Evolutionary conservation across 2,113 vertebrate species (phyloP).

Genomic region (Pterophyllum scalare): DNA sequence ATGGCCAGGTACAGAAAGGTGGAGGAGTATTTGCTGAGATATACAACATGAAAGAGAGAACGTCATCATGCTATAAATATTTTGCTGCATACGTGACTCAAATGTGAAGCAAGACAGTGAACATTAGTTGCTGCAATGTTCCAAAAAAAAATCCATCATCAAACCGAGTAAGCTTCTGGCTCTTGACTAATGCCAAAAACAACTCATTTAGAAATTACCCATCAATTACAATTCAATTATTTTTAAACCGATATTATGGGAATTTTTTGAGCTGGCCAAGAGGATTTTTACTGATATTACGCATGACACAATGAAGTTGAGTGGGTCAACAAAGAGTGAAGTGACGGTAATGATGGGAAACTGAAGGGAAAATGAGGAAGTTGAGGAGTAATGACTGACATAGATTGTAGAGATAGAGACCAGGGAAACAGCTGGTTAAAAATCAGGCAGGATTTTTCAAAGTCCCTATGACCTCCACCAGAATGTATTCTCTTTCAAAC

Average conservation of each 20-base stretch:
- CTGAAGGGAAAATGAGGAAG: slow-evolving; percentile 30
- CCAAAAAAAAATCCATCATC: slow-evolving; percentile 11
- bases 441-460: neutral
- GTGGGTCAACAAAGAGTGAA: neutral
- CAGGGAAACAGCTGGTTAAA: neutral
- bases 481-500: neutral
- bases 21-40: slow-evolving; percentile 11
- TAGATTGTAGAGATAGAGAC: neutral
- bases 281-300: neutral
- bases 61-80: neutral
- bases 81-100: neutral
- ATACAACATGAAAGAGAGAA: neutral
- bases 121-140: neutral
- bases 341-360: neutral
- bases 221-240: neutral
- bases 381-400: neutral
- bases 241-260: slow-evolving; percentile 5
- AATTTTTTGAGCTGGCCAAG: neutral
- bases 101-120: neutral
- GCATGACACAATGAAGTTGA: neutral
- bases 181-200: neutral
- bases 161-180: slow-evolving; percentile 5
- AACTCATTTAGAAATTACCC: slow-evolving; percentile 21
- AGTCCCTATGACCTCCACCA: slow-evolving; percentile 6
- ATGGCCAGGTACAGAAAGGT: neutral